Evolutionary conservation across 2,113 vertebrate species (phyloP).

Genomic region (Anarhynchus alexandrinus): DNA sequence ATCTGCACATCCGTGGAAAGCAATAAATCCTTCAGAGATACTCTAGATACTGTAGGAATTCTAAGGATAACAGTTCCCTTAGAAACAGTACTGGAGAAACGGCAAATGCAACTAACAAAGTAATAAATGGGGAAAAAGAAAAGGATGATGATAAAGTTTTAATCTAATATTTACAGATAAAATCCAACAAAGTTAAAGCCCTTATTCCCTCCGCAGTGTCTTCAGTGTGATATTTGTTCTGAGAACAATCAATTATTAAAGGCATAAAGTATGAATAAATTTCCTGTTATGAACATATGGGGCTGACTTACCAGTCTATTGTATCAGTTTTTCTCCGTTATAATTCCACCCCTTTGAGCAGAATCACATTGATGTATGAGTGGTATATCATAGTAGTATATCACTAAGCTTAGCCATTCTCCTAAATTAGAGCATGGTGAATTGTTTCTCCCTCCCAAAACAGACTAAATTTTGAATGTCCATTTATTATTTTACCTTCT

Average conservation of each 20-base stretch:
- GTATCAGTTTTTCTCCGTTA: background rate
- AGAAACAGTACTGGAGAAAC: background rate
- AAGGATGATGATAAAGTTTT: background rate
- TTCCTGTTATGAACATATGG: background rate
- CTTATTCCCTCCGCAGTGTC: background rate
- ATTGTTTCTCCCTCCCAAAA: background rate
- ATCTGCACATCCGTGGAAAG: background rate
- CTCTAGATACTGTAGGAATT: background rate
- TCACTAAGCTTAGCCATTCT: background rate
- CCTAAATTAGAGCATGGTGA: background rate
- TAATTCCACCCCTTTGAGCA: background rate
- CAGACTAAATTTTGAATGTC: background rate
- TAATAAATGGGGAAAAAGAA: background rate
- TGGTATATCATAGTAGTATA: background rate
- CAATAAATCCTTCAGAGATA: background rate
- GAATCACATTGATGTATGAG: rapidly evolving
- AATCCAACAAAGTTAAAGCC: background rate
- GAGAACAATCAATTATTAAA: background rate
- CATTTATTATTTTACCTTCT: background rate
- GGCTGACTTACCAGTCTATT: background rate
- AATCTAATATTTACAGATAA: background rate
- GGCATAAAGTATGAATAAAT: background rate
- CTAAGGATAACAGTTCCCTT: background rate
- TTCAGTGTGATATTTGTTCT: background rate
- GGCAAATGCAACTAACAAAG: background rate